These are phyloP conservation scores for Tetramorium simillimum DNA, from an alignment of 1,140 invertebrate species.

Conservation along the genomic window DNA sequence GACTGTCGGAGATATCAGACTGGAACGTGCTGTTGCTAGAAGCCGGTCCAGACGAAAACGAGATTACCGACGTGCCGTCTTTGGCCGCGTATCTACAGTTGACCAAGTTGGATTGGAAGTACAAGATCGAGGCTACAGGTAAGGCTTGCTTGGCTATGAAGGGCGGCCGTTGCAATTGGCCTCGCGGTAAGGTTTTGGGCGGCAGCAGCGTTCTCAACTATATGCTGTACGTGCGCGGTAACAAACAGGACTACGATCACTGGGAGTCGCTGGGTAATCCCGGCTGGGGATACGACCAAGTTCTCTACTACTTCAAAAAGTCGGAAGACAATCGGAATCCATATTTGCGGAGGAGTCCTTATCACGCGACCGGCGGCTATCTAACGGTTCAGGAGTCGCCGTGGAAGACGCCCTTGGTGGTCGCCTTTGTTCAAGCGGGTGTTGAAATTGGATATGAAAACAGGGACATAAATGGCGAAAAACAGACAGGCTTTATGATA, in stretches of 20 bases:
- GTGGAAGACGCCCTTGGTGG: slow-evolving; percentile 92
- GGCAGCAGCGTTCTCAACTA: slow-evolving; percentile 97
- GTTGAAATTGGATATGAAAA: slow-evolving; percentile 94
- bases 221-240: slow-evolving; percentile 97
- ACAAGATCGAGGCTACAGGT: slow-evolving; percentile 95
- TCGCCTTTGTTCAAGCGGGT: slow-evolving; percentile 94
- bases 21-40: slow-evolving; percentile 96
- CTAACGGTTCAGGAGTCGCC: slow-evolving; percentile 94
- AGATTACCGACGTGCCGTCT: slow-evolving; percentile 95
- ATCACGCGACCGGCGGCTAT: slow-evolving; percentile 91
- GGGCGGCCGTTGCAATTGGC: slow-evolving; percentile 93
- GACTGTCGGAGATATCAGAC: slow-evolving; percentile 92
- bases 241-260: slow-evolving; percentile 93
- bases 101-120: slow-evolving; percentile 96
- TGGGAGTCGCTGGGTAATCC: slow-evolving; percentile 95
- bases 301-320: slow-evolving; percentile 95
- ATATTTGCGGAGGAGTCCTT: slow-evolving; percentile 89
- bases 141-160: slow-evolving; percentile 91
- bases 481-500: slow-evolving; percentile 94
- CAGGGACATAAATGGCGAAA: slow-evolving; percentile 94
- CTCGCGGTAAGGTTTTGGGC: slow-evolving; percentile 93
- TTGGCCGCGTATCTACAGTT: slow-evolving; percentile 95
- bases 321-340: slow-evolving; percentile 95
- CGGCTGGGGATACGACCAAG: slow-evolving; percentile 96
- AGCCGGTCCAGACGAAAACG: slow-evolving; percentile 96